A percentile compares a stretch with the other conserved stretches of the same genome.
Conservation (phyloP, 1,140 invertebrate genomes). For the Drosophila bocqueti region DNA sequence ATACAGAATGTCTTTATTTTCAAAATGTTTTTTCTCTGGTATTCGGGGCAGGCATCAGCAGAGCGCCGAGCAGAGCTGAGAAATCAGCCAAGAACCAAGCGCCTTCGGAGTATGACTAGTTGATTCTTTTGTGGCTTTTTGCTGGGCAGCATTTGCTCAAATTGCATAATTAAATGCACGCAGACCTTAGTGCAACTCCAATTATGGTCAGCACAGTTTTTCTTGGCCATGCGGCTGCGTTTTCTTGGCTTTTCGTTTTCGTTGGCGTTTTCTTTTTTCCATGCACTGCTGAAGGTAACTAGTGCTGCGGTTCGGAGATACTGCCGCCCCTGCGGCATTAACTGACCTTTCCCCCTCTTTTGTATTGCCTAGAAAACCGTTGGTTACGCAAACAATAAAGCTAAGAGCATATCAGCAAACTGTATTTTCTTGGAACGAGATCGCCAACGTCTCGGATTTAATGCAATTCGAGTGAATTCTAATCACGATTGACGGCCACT, state of each 20-base stretch:
- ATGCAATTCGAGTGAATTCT: slow-evolving; percentile 12
- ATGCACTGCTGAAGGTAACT: slow-evolving; percentile 62
- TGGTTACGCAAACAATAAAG: slow-evolving; percentile 14
- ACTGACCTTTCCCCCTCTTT: slow-evolving; percentile 40
- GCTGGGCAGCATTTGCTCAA: slow-evolving; percentile 68
- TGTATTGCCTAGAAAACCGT: slow-evolving; percentile 6
- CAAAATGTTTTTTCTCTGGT: slow-evolving; percentile 14
- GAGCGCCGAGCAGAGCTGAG: slow-evolving; percentile 11
- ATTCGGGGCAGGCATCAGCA: slow-evolving; percentile 51
- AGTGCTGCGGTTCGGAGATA: slow-evolving; percentile 46
- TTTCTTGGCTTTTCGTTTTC: slow-evolving; percentile 58
- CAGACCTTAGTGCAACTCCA: slow-evolving; percentile 75
- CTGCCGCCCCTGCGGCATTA: slow-evolving; percentile 10
- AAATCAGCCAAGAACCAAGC: slow-evolving; percentile 56
- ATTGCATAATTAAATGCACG: slow-evolving; percentile 83
- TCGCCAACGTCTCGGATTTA: not conserved
- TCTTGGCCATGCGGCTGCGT: slow-evolving; percentile 67
- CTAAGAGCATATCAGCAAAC: not conserved
- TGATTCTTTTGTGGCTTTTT: slow-evolving; percentile 16
- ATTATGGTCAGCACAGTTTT: slow-evolving; percentile 70
- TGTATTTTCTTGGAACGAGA: not conserved
- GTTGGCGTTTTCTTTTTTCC: slow-evolving; percentile 44
- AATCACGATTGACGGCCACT: slow-evolving; percentile 16
- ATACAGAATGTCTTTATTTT: slow-evolving; percentile 41
- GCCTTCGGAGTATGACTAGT: slow-evolving; percentile 22